Evolutionary conservation across 2,797 vertebrate species (phyloP).

Genomic region (Megaceryle alcyon): DNA sequence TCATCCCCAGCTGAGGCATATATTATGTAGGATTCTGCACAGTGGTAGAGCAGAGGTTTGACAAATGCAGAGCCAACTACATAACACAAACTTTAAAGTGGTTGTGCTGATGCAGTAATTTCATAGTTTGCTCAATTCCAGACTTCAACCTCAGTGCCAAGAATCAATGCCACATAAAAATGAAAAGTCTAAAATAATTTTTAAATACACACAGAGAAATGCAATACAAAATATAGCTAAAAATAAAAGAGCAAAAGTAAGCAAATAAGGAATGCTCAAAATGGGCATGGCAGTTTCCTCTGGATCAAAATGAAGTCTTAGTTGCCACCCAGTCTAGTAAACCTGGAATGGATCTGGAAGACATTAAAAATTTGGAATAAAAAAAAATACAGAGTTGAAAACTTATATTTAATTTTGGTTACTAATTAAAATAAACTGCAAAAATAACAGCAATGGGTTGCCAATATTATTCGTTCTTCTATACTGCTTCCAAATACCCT

Average conservation of each 20-base stretch:
- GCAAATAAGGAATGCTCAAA: conserved; percentile 27
- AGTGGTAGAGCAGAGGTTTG: background rate
- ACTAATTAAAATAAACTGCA: conserved; percentile 35
- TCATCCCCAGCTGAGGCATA: background rate
- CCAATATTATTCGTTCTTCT: conserved; percentile 8
- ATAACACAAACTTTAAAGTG: conserved; percentile 15
- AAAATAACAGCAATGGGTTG: conserved; percentile 15
- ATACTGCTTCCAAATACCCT: conserved; percentile 3
- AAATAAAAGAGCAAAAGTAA: conserved; percentile 52
- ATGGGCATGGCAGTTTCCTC: conserved; percentile 26
- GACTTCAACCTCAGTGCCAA: conserved; percentile 23
- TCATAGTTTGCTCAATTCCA: conserved; percentile 18
- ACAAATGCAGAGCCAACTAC: background rate
- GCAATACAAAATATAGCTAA: background rate
- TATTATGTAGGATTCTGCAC: background rate
- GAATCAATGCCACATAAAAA: conserved; percentile 25
- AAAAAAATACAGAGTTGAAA: background rate
- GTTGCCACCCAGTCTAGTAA: conserved; percentile 33
- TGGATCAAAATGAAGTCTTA: conserved; percentile 22
- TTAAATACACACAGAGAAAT: background rate
- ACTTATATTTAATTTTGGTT: background rate
- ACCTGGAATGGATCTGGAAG: conserved; percentile 57
- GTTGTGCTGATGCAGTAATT: conserved; percentile 33
- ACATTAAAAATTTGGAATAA: conserved; percentile 45
- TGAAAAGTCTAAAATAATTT: conserved; percentile 22